phyloP scores from a whole-genome alignment of 2,888 invertebrate species.

The Cheilosia pagana region DNA sequence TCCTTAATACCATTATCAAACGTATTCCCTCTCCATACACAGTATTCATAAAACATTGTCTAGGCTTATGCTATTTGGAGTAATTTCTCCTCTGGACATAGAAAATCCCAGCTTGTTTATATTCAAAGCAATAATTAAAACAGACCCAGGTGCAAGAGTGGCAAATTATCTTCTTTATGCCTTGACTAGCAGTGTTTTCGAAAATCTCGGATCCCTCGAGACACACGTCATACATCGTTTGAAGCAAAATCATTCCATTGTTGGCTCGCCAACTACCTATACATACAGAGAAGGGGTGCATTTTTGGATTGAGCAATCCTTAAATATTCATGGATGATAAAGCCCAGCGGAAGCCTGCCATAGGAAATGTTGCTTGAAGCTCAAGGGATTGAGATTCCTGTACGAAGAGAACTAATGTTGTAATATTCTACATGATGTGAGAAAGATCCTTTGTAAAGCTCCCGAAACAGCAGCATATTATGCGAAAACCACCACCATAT shows the following conservation, averaged over 20 bases:
- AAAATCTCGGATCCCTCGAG: slow-evolving; percentile 46
- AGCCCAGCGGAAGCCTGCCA: slow-evolving; percentile 39
- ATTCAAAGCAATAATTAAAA: slow-evolving; percentile 34
- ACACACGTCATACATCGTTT: slow-evolving; percentile 51
- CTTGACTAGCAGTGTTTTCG: slow-evolving; percentile 30
- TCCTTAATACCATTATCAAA: not conserved
- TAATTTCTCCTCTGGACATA: not conserved
- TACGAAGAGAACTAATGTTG: slow-evolving; percentile 46
- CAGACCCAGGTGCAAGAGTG: slow-evolving; percentile 17
- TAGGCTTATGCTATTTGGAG: not conserved
- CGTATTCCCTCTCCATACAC: not conserved
- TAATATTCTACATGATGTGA: slow-evolving; percentile 62
- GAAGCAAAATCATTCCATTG: slow-evolving; percentile 42
- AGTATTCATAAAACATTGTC: not conserved
- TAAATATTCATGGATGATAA: slow-evolving; percentile 34
- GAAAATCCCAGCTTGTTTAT: slow-evolving; percentile 9
- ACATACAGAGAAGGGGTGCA: not conserved
- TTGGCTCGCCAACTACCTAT: not conserved
- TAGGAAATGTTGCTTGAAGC: slow-evolving; percentile 42
- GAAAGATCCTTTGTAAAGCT: slow-evolving; percentile 56
- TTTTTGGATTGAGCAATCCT: slow-evolving; percentile 25
- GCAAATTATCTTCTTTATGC: slow-evolving; percentile 31
- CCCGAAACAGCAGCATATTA: slow-evolving; percentile 51
- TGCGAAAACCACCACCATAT: slow-evolving; percentile 39
- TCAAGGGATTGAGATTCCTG: slow-evolving; percentile 44